A percentile compares a stretch with the other conserved stretches of the same genome.
Conservation (phyloP, 2,797 vertebrate genomes). For the Takifugu ocellatus region DNA sequence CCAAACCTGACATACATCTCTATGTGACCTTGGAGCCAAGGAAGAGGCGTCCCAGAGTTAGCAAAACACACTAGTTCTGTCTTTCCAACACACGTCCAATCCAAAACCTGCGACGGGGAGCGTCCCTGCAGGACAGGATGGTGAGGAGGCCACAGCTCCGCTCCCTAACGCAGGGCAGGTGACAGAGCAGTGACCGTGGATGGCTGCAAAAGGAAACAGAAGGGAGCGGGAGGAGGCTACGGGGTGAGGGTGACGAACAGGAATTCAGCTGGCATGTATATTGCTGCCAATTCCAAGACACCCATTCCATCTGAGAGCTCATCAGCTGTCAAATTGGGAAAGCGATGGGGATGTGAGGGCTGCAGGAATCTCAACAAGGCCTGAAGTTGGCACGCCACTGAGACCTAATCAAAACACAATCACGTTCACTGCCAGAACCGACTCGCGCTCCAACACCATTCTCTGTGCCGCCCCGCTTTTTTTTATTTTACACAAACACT, state of each 20-base stretch:
- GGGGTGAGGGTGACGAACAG: slow-evolving; percentile 58
- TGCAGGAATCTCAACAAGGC: slow-evolving; percentile 68
- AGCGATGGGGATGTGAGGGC: slow-evolving; percentile 69
- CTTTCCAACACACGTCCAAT: too few species aligned
- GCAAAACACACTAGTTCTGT: too few species aligned
- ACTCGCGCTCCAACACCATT: slow-evolving; percentile 41
- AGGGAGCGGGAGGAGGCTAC: slow-evolving; percentile 6
- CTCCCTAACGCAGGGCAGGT: slow-evolving; percentile 26
- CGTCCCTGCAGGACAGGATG: slow-evolving; percentile 18
- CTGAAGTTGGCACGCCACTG: slow-evolving; percentile 64
- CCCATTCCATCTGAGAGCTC: slow-evolving; percentile 89
- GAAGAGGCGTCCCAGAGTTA: too few species aligned
- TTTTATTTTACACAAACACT: slow-evolving; percentile 39
- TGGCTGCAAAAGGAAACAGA: slow-evolving; percentile 28
- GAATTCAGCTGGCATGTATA: slow-evolving; percentile 86
- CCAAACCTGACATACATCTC: too few species aligned
- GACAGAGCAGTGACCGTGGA: slow-evolving; percentile 41
- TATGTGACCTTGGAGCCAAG: too few species aligned
- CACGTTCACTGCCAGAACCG: slow-evolving; percentile 66
- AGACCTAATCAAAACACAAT: slow-evolving; percentile 80
- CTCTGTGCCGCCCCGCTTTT: slow-evolving; percentile 31
- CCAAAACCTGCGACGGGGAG: neutral
- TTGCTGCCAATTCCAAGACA: slow-evolving; percentile 84
- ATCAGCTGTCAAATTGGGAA: slow-evolving; percentile 88
- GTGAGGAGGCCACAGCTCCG: slow-evolving; percentile 27